Evolutionary conservation across 2,113 vertebrate species (phyloP), one percentile per base, ranked within the genome.

Genomic region (Myanophis thanlyinensis): DNA sequence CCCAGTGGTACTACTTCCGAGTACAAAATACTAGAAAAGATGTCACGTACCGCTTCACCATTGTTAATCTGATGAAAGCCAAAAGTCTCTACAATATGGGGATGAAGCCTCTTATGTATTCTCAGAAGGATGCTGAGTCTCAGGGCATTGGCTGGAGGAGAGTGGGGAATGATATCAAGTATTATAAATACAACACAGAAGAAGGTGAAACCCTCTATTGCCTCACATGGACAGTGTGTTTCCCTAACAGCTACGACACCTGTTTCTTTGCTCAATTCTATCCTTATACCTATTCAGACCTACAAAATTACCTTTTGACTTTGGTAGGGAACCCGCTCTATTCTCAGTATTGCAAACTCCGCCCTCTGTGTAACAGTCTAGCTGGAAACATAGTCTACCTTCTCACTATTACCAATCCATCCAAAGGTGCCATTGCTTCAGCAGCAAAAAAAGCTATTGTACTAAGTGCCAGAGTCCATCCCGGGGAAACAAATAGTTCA

Each of bases 1-100:
- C 98, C 0, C 99, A 99, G 95, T 99, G 99, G 99, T 99, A 99
- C 96, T 99, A 99, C 96, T 99, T 99, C 97, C 97, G 98, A 13
- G 97, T 99, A 89, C 98, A 97, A 94, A 99, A 99, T 96, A 99
- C 98, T 89, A 98, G 97, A 27, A 98, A 95, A 4, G 98, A 95
- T 0, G 94, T 96, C 0, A 97, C 96, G 7, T 99, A 99, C 91
- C 98, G 98, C 92, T 99, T 99, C 98, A 99, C 98, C 44, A 98
- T 99, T 0, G 49, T 98, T 95, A 99, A 99, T 97, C 89, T 99
- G 96, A 98, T 98, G 73, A 99, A 99, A 95, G 94, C 98, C 89
- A 98, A 97, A 95, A 99, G 99, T 94, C 98, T 99, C 80, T 99
- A 99, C 0, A 90, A 96, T 2, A 8, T 94, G 27, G 99, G 99